phyloP scores from a whole-genome alignment of 2,888 invertebrate species.

The Megamerina dolium region DNA sequence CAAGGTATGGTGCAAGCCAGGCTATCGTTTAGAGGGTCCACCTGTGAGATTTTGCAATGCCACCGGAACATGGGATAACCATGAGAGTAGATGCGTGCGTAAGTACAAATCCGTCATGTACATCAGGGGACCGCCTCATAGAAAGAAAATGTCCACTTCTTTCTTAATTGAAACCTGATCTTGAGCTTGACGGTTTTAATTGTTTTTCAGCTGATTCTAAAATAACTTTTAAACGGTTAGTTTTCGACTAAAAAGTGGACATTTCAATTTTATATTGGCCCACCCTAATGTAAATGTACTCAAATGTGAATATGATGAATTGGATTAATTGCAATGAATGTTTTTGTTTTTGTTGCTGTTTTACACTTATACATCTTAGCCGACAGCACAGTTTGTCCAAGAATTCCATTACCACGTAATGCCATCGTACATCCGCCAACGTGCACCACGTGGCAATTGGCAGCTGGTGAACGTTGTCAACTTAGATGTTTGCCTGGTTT shows the following conservation, averaged over 20 bases:
- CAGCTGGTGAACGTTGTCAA: constrained; percentile 51
- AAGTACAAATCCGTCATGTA: constrained; percentile 40
- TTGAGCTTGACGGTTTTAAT: too few relatives aligned
- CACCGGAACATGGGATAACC: constrained; percentile 51
- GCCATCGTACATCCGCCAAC: constrained; percentile 53
- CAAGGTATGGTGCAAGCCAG: constrained; percentile 45
- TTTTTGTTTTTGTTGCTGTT: too few relatives aligned
- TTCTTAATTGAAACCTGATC: too few relatives aligned
- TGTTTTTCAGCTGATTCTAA: too few relatives aligned
- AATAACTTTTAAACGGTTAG: too few relatives aligned
- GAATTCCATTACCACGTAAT: constrained; percentile 49
- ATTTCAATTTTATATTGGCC: too few relatives aligned
- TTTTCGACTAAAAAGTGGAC: too few relatives aligned
- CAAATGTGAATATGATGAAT: too few relatives aligned
- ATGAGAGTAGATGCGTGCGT: constrained; percentile 53
- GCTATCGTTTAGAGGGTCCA: constrained; percentile 54
- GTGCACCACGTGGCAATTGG: constrained; percentile 51
- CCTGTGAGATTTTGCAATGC: constrained; percentile 52
- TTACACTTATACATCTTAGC: too few relatives aligned
- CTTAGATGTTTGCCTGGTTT: constrained; percentile 52
- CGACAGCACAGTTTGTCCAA: constrained; percentile 53
- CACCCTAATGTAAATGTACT: too few relatives aligned
- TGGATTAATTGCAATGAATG: too few relatives aligned
- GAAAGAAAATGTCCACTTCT: background rate
- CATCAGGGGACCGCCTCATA: background rate